A percentile compares a stretch with the other conserved stretches of the same genome.
These are phyloP conservation scores for Bos indicus DNA, from an alignment of 2,113 vertebrate species.

Conservation along the genomic window DNA sequence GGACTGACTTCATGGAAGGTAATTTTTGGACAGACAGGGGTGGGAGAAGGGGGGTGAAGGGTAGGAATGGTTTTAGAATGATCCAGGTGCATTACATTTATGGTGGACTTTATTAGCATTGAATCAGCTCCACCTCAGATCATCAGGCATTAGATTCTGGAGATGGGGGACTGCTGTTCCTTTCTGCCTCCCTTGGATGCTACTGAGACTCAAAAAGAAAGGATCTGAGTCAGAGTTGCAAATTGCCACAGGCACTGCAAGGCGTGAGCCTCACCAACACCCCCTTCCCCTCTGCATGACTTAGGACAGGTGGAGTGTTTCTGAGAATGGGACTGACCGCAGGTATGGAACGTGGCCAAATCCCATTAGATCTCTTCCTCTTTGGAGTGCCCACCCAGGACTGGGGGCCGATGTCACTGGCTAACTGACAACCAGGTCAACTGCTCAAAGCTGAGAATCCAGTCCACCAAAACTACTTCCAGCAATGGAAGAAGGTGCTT, in stretches of 20 bases:
- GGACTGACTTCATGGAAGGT: not conserved
- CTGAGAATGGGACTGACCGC: not conserved
- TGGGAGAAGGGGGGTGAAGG: not conserved
- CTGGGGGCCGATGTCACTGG: not conserved
- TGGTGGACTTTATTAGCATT: not conserved
- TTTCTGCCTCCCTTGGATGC: not conserved
- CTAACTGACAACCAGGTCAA: not conserved
- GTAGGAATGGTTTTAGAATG: not conserved
- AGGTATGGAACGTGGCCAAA: not conserved
- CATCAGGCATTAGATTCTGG: not conserved
- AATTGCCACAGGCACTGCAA: accelerated
- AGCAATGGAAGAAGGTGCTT: not conserved
- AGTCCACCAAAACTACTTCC: no score
- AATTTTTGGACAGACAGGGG: not conserved
- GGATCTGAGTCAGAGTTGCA: not conserved
- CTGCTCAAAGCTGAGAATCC: not conserved
- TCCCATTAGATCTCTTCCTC: not conserved
- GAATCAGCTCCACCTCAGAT: not conserved
- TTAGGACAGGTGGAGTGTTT: not conserved
- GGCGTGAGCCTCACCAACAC: not conserved
- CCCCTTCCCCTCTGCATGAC: not conserved
- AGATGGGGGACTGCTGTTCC: not conserved
- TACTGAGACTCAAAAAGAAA: not conserved
- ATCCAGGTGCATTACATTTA: not conserved
- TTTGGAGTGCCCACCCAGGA: not conserved